These are phyloP conservation scores for Acleris laterana DNA, from an alignment of 2,888 invertebrate species.

Conservation along the genomic window DNA sequence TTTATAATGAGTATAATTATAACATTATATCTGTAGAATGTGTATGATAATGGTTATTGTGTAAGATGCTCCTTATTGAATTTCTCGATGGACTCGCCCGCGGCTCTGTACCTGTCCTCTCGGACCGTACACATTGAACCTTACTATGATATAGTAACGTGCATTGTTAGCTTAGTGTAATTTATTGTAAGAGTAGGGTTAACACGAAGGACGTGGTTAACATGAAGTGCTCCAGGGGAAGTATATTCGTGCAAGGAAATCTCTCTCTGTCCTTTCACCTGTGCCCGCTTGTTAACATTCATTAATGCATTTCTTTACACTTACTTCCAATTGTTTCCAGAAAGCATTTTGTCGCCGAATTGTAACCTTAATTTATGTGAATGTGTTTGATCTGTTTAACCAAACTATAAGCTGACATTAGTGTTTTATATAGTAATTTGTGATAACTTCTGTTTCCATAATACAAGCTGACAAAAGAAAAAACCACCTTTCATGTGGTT, in stretches of 20 bases:
- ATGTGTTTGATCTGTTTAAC: constrained; percentile 39
- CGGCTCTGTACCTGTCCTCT: constrained; percentile 74
- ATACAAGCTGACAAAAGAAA: constrained; percentile 12
- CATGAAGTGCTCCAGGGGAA: constrained; percentile 60
- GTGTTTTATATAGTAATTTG: constrained; percentile 35
- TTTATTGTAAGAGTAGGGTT: constrained; percentile 78
- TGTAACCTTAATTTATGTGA: constrained; percentile 36
- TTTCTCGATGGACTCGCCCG: constrained; percentile 67
- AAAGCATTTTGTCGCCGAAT: constrained; percentile 53
- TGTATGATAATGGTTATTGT: constrained; percentile 54
- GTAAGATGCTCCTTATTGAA: constrained; percentile 58
- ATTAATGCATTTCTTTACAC: constrained; percentile 68
- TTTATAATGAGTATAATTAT: constrained; percentile 23
- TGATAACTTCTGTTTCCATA: constrained; percentile 34
- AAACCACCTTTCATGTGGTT: constrained; percentile 35
- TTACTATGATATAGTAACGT: constrained; percentile 73
- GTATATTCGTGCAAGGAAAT: constrained; percentile 57
- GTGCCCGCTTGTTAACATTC: constrained; percentile 75
- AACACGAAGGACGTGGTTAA: constrained; percentile 67
- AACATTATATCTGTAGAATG: constrained; percentile 53
- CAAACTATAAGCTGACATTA: constrained; percentile 22
- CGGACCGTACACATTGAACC: constrained; percentile 69
- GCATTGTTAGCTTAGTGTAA: constrained; percentile 80
- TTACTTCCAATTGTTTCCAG: constrained; percentile 49
- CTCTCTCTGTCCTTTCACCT: constrained; percentile 69